Evolutionary conservation across 2,113 vertebrate species (phyloP), one percentile per base, ranked within the genome.

Genomic region (Nipponia nippon): DNA sequence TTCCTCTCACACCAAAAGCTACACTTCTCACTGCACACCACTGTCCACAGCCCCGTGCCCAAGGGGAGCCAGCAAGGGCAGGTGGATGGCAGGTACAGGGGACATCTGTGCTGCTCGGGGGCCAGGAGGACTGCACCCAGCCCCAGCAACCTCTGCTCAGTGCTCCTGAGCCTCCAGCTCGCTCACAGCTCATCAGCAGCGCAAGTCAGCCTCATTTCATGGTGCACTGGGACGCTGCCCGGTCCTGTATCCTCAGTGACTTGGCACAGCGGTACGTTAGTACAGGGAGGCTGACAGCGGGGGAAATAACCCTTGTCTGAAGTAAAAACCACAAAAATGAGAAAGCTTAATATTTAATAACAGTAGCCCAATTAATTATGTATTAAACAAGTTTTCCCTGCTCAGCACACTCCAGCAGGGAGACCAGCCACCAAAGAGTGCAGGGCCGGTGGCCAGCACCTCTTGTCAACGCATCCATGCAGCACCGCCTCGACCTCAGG

Each of bases 271-370:
- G 13, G 89, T 46, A 88, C 3, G 0, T 69, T 79, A 93, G 71
- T 83, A 87, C 90, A 94, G 76, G 61, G 89, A 58, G 75, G 75
- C 52, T 23, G 34, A 30, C 73, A 72, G 76, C 44, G 38, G 65
- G 82, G 80, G 81, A 87, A 95, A 94, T 93, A 91, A 96, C 92
- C 96, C 73, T 83, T 69, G 49, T 95, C 93, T 96, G 88, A 95
- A 97, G 83, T 62, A 76, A 90, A 94, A 95, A 2, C 81, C 83
- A 91, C 75, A 63, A 93, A 93, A 95, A 89, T 25, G 88, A 96
- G 90, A 93, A 85, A 92, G 61, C 89, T 97, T 96, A 97, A 98
- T 96, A 97, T 96, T 97, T 97, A 97, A 96, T 96, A 97, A 97
- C 81, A 88, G 82, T 58, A 96, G 95, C 56, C 26, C 58, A 87